phyloP scores from a whole-genome alignment of 2,888 invertebrate genomes.

The Metellina segmentata region DNA sequence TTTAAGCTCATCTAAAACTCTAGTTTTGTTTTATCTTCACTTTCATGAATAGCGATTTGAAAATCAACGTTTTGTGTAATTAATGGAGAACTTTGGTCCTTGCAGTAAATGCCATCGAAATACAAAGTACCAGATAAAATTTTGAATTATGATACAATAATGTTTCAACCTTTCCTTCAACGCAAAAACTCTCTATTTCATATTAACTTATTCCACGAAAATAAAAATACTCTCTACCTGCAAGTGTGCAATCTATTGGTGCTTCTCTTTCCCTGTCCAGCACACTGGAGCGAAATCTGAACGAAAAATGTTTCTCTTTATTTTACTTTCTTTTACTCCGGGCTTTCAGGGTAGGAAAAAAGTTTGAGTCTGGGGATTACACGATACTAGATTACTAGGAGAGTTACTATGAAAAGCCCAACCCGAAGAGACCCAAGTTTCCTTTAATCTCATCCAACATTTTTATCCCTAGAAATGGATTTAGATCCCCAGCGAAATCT shows the following conservation, averaged over 20 bases:
- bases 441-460: slow-evolving; percentile 57
- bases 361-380: slow-evolving; percentile 54
- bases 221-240: neutral
- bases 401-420: slow-evolving; percentile 20
- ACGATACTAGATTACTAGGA: slow-evolving; percentile 29
- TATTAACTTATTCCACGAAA: neutral
- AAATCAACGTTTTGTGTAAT: no score
- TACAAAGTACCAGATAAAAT: neutral
- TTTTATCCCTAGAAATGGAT: slow-evolving; percentile 60
- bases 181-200: neutral
- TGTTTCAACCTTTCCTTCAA: neutral
- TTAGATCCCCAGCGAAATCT: slow-evolving; percentile 45
- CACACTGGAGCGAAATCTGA: neutral
- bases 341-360: slow-evolving; percentile 7
- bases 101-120: no score
- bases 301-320: neutral
- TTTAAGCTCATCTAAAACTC: no score
- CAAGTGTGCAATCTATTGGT: neutral
- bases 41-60: no score
- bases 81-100: no score
- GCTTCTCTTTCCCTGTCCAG: neutral
- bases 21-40: no score
- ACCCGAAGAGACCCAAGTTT: slow-evolving; percentile 36
- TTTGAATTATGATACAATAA: neutral
- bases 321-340: neutral